Percentiles rank a stretch among this genome's conserved stretches.
Evolutionary conservation across 2,888 invertebrate species (phyloP).

Genomic region (Chalcosyrphus nemorum): DNA sequence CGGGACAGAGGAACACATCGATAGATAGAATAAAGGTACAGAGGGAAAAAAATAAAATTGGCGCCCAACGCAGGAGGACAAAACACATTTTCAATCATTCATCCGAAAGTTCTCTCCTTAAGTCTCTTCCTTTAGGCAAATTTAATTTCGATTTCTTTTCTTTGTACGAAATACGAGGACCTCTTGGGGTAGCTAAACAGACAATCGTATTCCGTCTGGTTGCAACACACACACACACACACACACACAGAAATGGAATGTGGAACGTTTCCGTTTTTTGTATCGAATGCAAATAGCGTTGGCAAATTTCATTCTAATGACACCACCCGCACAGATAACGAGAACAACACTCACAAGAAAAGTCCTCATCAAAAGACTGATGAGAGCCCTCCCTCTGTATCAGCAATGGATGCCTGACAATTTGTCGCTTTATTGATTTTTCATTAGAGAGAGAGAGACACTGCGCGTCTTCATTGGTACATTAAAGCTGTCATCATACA

Average conservation of each 20-base stretch:
- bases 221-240: conserved; percentile 13
- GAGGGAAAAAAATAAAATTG: conserved; percentile 11
- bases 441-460: conserved; percentile 37
- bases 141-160: conserved; percentile 60
- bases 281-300: conserved; percentile 48
- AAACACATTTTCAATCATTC: conserved; percentile 54
- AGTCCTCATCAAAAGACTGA: conserved; percentile 2
- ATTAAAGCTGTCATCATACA: background rate
- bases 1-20: background rate
- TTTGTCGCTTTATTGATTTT: conserved; percentile 54
- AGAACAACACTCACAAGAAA: background rate
- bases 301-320: background rate
- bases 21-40: background rate
- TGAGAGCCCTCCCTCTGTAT: background rate
- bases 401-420: background rate
- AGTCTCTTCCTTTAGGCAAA: conserved; percentile 54
- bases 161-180: conserved; percentile 30
- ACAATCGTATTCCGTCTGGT: conserved; percentile 6
- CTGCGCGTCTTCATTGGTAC: background rate
- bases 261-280: background rate
- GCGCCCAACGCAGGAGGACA: conserved; percentile 54
- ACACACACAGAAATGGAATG: too few species aligned
- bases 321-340: background rate
- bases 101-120: conserved; percentile 17
- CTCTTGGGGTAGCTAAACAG: background rate